Base-by-base conservation (phyloP, 1,140 invertebrate genomes). In the Mya arenaria region DNA sequence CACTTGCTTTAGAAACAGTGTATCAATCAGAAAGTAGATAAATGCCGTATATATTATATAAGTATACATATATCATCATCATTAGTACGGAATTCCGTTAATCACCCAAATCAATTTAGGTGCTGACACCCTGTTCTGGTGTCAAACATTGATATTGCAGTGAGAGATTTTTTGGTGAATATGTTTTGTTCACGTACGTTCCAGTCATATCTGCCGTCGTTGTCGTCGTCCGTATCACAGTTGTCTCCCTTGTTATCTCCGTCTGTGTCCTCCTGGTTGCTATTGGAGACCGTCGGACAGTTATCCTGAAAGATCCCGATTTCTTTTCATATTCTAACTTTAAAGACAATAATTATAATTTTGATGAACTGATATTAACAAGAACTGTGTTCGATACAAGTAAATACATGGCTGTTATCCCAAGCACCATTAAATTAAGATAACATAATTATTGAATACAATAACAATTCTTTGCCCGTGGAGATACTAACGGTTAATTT, bases 161-260 rank as follows among this genome's bases (percentile, higher is more conserved):
- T n/a, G n/a, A n/a, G n/a, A n/a, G n/a, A n/a, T n/a, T n/a, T n/a
- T n/a, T n/a, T n/a, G n/a, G n/a, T n/a, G n/a, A n/a, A n/a, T n/a
- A n/a, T n/a, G n/a, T n/a, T n/a, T n/a, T n/a, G n/a, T n/a, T n/a
- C n/a, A 74, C 85, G 44, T 68, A 86, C 85, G 15, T 23, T 17
- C 23, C 41, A 52, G 58, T 86, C 80, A 37, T 60, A 80, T 36
- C 68, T 75, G 44, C 84, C 86, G 72, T 89, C 88, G 60, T 89
- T 89, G 56, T 89, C 87, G 60, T 81, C 79, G 68, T 89, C 87
- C 19, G 58, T 36, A 62, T 89, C 87, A 82, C 87, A 89, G 23
- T 82, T 75, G 60, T 89, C 68, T 19, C 87, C 87, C 1, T 80
- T 65, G 32, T 69, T 62, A 66, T 86, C 85, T 5, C 58, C 52